phyloP scores from a whole-genome alignment of 1,140 invertebrate genomes.

The Sarcophaga peregrina region DNA sequence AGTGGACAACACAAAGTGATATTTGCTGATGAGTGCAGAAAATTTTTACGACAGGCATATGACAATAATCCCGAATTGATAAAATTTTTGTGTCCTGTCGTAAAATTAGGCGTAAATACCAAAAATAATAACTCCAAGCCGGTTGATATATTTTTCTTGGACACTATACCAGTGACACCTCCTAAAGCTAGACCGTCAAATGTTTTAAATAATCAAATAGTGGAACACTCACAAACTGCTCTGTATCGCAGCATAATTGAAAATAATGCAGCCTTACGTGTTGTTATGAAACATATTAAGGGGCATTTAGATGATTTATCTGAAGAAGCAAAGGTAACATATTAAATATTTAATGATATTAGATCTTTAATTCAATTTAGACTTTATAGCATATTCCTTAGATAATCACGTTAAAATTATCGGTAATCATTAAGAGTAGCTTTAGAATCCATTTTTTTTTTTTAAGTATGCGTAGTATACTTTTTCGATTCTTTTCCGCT shows the following conservation, averaged over 20 bases:
- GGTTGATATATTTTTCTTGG: slow-evolving; percentile 91
- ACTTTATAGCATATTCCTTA: too few relatives aligned
- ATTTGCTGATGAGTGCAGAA: slow-evolving; percentile 73
- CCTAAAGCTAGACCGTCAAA: slow-evolving; percentile 85
- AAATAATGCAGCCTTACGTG: slow-evolving; percentile 72
- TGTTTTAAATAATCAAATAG: slow-evolving; percentile 75
- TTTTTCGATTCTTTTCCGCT: too few relatives aligned
- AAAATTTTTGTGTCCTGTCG: slow-evolving; percentile 77
- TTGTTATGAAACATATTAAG: slow-evolving; percentile 72
- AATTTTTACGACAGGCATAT: slow-evolving; percentile 82
- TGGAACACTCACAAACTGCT: slow-evolving; percentile 86
- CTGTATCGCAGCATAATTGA: slow-evolving; percentile 78
- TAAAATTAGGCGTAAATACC: slow-evolving; percentile 68
- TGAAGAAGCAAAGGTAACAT: slow-evolving; percentile 64
- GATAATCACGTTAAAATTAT: too few relatives aligned
- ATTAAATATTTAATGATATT: neutral
- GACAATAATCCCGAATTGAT: slow-evolving; percentile 80
- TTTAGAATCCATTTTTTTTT: too few relatives aligned
- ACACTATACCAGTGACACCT: slow-evolving; percentile 86
- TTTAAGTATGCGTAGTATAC: too few relatives aligned
- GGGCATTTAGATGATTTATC: slow-evolving; percentile 65
- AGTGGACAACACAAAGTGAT: slow-evolving; percentile 60
- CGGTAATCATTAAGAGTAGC: too few relatives aligned
- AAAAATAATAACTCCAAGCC: slow-evolving; percentile 68
- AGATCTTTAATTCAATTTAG: too few relatives aligned